A percentile compares a stretch with the other conserved stretches of the same genome.
Conservation (phyloP, 1,140 invertebrate species). For the Matsumurasca onukii region DNA sequence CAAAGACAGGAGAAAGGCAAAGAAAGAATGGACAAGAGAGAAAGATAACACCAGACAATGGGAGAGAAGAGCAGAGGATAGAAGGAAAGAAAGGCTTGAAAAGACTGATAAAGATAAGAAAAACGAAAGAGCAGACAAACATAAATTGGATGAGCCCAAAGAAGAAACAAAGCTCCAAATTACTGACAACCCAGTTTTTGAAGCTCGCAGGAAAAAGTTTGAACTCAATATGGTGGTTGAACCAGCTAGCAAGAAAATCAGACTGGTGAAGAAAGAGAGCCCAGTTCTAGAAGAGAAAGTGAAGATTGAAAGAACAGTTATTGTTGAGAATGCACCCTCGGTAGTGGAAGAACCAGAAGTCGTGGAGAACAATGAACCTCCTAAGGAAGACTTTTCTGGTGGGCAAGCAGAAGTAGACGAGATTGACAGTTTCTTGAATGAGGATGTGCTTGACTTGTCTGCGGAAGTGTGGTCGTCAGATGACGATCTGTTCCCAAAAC, state of each 20-base stretch:
- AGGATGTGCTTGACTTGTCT: slow-evolving; percentile 16
- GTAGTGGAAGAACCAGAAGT: not conserved
- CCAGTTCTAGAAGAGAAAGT: slow-evolving; percentile 37
- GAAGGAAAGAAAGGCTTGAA: slow-evolving; percentile 30
- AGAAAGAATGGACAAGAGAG: not conserved
- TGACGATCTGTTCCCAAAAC: slow-evolving; percentile 7
- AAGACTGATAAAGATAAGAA: slow-evolving; percentile 36
- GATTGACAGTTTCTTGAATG: slow-evolving; percentile 40
- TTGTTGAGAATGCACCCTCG: not conserved
- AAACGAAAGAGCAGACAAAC: slow-evolving; percentile 32
- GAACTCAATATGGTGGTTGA: slow-evolving; percentile 48
- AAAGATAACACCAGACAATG: slow-evolving; percentile 1
- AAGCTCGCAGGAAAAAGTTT: slow-evolving; percentile 49
- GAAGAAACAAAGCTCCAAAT: slow-evolving; percentile 24
- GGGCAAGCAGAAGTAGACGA: slow-evolving; percentile 40
- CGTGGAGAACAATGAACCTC: not conserved
- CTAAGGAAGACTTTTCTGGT: slow-evolving; percentile 7
- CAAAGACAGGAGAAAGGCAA: slow-evolving; percentile 11
- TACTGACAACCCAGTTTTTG: slow-evolving; percentile 46
- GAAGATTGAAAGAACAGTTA: too few species aligned
- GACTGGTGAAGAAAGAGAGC: slow-evolving; percentile 43
- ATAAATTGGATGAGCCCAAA: slow-evolving; percentile 12
- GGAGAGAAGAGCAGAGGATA: slow-evolving; percentile 11
- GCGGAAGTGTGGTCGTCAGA: slow-evolving; percentile 15
- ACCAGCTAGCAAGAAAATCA: slow-evolving; percentile 50